Conservation (phyloP, 2,888 invertebrate genomes). For the Oscheius sp. region DNA sequence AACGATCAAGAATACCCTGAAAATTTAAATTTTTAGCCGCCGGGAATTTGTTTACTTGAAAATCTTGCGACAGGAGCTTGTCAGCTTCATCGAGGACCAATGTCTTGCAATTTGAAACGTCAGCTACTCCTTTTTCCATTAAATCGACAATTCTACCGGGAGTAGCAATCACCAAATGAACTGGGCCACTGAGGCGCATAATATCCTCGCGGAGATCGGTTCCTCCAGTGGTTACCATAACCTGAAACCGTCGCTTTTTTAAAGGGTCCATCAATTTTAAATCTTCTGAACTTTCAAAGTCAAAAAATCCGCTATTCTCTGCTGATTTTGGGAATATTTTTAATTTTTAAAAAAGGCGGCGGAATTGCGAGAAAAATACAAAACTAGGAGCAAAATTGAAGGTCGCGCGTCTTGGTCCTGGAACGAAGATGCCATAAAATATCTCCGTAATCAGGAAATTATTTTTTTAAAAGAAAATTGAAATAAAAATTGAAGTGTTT, state of each 20-base stretch:
- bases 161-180: constrained; percentile 96
- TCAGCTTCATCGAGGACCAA: constrained; percentile 98
- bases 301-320: too few relatives aligned
- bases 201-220: constrained; percentile 94
- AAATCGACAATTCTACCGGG: constrained; percentile 99
- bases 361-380: too few relatives aligned
- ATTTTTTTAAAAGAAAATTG: too few relatives aligned
- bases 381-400: too few relatives aligned
- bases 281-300: too few relatives aligned
- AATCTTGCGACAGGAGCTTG: constrained; percentile 97
- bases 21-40: constrained; percentile 25
- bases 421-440: too few relatives aligned
- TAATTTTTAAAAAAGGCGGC: too few relatives aligned
- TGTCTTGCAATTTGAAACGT: constrained; percentile 94
- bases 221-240: constrained; percentile 99
- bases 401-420: too few relatives aligned
- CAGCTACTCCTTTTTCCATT: constrained; percentile 95
- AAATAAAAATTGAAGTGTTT: too few relatives aligned
- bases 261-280: too few relatives aligned
- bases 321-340: too few relatives aligned
- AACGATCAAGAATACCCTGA: constrained; percentile 92
- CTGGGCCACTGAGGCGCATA: constrained; percentile 97
- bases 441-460: too few relatives aligned
- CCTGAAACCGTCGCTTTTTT: constrained; percentile 73
- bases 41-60: constrained; percentile 80